Base-by-base conservation (phyloP, 2,888 invertebrate species). In the Cephus pygmeus region DNA sequence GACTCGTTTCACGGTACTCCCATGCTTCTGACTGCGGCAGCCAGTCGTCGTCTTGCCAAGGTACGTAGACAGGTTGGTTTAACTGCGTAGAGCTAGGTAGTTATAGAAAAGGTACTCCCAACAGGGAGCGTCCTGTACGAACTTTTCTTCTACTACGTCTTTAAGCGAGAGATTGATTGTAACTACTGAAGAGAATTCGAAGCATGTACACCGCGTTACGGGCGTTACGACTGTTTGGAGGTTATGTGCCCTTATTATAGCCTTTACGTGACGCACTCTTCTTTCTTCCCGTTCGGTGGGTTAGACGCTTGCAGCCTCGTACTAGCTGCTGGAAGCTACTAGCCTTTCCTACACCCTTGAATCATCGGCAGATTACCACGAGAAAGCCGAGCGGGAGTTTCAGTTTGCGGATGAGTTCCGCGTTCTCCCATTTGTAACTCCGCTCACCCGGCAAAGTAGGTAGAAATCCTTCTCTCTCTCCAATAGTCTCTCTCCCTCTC, bases 361-460 rank as follows among this genome's bases (percentile, higher is more conserved):
- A 85, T 85, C 85, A 83, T 80, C 83, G 77, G 82, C 80, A 81
- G 82, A 85, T 83, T 83, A 83, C 79, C 78, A 77, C 77, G 83
- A 69, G 80, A 82, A 79, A 79, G 84, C 81, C 74, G 79, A 82
- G 79, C 81, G 81, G 76, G 81, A 87, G 85, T 87, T 87, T 86
- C 85, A 81, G 86, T 85, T 88, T 88, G 89, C 85, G 89, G 87
- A 90, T 90, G 89, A 90, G 85, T 89, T 87, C 83, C 88, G 89
- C 87, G 90, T 90, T 87, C 88, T 88, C 88, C 90, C 89, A 90
- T 90, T 90, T 90, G 89, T 90, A 90, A 90, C 89, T 90, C 87
- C 88, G 87, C 85, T 90, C 89, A 90, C 84, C 88, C 89, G 89
- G 88, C 88, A 90, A 90, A 90, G 90, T 89, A 90, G 88, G 88